Evolutionary conservation across 1,140 invertebrate genomes (phyloP).

Genomic region (Megathymus violae): DNA sequence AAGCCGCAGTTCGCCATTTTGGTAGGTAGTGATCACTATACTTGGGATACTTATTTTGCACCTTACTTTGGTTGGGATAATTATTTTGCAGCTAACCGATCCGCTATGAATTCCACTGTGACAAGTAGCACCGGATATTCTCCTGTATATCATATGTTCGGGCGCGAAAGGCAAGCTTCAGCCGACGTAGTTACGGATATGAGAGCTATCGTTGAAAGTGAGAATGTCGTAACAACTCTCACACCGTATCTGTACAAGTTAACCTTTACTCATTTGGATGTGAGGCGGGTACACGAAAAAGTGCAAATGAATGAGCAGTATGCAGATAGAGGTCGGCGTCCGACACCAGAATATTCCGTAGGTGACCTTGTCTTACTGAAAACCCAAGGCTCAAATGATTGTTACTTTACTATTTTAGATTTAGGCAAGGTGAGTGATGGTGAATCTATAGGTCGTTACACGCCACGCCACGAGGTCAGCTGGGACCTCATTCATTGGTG

Average conservation of each 20-base stretch:
- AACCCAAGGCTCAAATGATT: constrained; percentile 51
- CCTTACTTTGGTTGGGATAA: constrained; percentile 73
- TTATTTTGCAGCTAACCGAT: too few species aligned
- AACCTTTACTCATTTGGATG: constrained; percentile 32
- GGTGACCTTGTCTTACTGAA: constrained; percentile 53
- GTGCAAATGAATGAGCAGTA: constrained; percentile 34
- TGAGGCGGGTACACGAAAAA: constrained; percentile 40
- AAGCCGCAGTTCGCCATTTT: constrained; percentile 64
- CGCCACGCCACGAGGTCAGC: too few species aligned
- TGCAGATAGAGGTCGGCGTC: constrained; percentile 39
- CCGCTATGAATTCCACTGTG: constrained; percentile 60
- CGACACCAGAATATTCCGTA: constrained; percentile 32
- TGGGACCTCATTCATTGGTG: too few species aligned
- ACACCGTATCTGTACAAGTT: constrained; percentile 43
- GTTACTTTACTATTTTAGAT: too few species aligned
- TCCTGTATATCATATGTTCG: constrained; percentile 69
- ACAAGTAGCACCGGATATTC: constrained; percentile 64
- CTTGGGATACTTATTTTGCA: constrained; percentile 61
- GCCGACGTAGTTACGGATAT: constrained; percentile 35
- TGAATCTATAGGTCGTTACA: too few species aligned
- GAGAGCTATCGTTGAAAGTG: constrained; percentile 35
- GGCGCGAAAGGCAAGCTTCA: constrained; percentile 46
- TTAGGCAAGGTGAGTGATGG: too few species aligned
- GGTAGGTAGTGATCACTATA: constrained; percentile 54
- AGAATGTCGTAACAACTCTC: too few species aligned